Conservation (phyloP, 2,113 vertebrate species). For the Oxygymnocypris stewartii region DNA sequence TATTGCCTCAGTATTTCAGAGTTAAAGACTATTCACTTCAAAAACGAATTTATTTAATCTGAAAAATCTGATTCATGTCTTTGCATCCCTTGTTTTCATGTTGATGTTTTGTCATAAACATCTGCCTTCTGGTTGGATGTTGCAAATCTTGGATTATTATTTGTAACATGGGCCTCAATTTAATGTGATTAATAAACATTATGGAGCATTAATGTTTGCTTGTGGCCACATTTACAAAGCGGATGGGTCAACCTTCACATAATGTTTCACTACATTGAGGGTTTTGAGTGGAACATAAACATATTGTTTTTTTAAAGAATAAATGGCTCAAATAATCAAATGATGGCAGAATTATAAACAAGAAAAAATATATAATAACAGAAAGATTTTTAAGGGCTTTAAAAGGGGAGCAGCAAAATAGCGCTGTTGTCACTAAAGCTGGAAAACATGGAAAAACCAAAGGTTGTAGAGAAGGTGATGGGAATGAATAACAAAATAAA, state of each 20-base stretch:
- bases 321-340: background rate
- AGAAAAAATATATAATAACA: no score
- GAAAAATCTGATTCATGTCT: background rate
- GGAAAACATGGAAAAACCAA: slow-evolving; percentile 24
- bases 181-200: slow-evolving; percentile 6
- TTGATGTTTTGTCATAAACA: background rate
- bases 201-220: slow-evolving; percentile 4
- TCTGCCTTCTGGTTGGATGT: slow-evolving; percentile 14
- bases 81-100: background rate
- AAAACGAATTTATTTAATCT: background rate
- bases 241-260: background rate
- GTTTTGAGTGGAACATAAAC: background rate
- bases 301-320: background rate
- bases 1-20: background rate
- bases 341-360: background rate
- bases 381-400: background rate
- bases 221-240: slow-evolving; percentile 12
- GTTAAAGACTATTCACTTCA: background rate
- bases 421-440: background rate
- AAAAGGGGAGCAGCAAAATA: background rate
- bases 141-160: slow-evolving; percentile 26
- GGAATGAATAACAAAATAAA: slow-evolving; percentile 55
- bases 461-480: slow-evolving; percentile 41
- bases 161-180: slow-evolving; percentile 16
- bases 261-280: slow-evolving; percentile 2